Conservation (phyloP, 2,113 vertebrate species). For the Rhinolophus sinicus region DNA sequence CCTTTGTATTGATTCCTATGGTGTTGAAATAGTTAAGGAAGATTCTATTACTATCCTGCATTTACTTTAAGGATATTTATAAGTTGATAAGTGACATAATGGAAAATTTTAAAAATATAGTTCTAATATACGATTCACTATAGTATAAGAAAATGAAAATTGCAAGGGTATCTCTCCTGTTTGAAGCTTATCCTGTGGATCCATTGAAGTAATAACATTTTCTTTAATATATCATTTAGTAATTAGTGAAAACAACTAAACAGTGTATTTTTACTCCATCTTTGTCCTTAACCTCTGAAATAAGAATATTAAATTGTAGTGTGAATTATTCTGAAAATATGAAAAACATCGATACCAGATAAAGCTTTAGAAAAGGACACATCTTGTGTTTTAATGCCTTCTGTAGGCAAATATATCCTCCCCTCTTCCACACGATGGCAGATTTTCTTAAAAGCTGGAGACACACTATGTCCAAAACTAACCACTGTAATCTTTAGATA, state of each 20-base stretch:
- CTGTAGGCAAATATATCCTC: neutral
- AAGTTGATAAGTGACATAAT: neutral
- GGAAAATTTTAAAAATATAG: neutral
- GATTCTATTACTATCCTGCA: neutral
- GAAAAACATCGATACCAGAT: neutral
- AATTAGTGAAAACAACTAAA: neutral
- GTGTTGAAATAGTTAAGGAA: neutral
- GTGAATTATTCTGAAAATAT: neutral
- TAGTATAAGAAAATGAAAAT: neutral
- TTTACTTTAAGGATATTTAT: neutral
- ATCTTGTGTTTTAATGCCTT: neutral
- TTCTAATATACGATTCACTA: neutral
- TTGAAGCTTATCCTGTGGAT: neutral
- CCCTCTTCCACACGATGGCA: fast-evolving
- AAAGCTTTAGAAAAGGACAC: neutral
- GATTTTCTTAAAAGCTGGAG: neutral
- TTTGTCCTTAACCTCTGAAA: neutral
- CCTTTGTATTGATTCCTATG: neutral
- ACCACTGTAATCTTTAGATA: neutral
- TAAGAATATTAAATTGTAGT: neutral
- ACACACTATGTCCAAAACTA: neutral
- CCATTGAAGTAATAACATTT: neutral
- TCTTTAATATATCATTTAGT: neutral
- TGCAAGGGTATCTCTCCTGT: neutral
- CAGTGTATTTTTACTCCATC: fast-evolving